A percentile compares a stretch with the other conserved stretches of the same genome.
These are phyloP conservation scores for Drosophila affinis DNA, from an alignment of 2,888 invertebrate genomes.

Conservation along the genomic window DNA sequence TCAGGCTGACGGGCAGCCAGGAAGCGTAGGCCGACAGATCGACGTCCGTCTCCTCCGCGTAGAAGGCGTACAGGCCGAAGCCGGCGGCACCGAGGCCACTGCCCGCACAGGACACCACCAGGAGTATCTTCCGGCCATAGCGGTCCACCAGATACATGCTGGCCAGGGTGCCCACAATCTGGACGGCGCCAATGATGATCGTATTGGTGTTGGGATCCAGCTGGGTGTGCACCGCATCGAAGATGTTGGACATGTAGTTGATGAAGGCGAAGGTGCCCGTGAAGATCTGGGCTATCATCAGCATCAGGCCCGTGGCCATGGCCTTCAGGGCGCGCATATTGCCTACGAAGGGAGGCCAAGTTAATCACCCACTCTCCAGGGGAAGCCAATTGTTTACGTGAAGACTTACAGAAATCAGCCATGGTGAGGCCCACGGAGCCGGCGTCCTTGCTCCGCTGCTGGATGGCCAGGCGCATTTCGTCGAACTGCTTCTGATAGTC, in stretches of 20 bases:
- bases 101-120: slow-evolving; percentile 68
- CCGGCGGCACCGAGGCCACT: slow-evolving; percentile 62
- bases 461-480: slow-evolving; percentile 49
- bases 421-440: slow-evolving; percentile 25
- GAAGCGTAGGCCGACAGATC: slow-evolving; percentile 53
- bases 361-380: no score
- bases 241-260: slow-evolving; percentile 79
- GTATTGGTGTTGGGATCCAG: slow-evolving; percentile 77
- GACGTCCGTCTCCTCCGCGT: slow-evolving; percentile 51
- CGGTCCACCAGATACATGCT: slow-evolving; percentile 75
- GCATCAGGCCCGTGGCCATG: slow-evolving; percentile 58
- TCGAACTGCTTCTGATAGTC: slow-evolving; percentile 55
- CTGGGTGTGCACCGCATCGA: slow-evolving; percentile 65
- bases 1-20: slow-evolving; percentile 71
- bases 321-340: slow-evolving; percentile 64
- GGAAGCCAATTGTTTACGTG: no score
- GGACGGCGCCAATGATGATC: slow-evolving; percentile 77
- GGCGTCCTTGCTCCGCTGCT: slow-evolving; percentile 41
- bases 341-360: slow-evolving; percentile 47
- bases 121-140: slow-evolving; percentile 69
- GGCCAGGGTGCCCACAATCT: slow-evolving; percentile 70
- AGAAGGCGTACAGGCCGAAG: slow-evolving; percentile 73
- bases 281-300: slow-evolving; percentile 69
- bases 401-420: slow-evolving; percentile 68
- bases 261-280: slow-evolving; percentile 75